Evolutionary conservation across 2,888 invertebrate species (phyloP).

Genomic region (Tetranychus truncatus): DNA sequence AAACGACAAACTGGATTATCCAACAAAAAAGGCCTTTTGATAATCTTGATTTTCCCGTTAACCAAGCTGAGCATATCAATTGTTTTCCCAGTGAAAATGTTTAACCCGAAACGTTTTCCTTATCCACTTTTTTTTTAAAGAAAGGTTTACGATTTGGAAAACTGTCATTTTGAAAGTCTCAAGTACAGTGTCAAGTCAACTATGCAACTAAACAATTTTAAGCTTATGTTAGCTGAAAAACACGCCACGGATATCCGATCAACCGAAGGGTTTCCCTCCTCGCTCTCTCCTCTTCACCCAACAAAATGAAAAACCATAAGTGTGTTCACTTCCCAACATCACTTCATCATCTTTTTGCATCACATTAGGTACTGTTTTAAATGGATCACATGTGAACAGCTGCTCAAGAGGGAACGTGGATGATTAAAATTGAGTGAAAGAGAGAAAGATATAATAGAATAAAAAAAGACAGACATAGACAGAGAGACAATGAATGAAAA

Average conservation of each 20-base stretch:
- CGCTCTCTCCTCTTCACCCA: slow-evolving; percentile 4
- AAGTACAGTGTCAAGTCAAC: too few relatives aligned
- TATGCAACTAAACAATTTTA: too few relatives aligned
- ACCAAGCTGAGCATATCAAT: too few relatives aligned
- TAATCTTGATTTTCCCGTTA: too few relatives aligned
- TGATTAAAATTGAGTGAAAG: too few relatives aligned
- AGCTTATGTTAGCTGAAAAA: slow-evolving; percentile 11
- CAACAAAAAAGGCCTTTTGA: too few relatives aligned
- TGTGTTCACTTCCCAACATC: neutral
- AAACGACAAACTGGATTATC: too few relatives aligned
- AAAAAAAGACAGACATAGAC: neutral
- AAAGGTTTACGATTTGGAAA: too few relatives aligned
- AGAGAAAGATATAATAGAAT: too few relatives aligned
- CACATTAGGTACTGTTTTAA: neutral
- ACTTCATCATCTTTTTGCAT: neutral
- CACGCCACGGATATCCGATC: slow-evolving; percentile 3
- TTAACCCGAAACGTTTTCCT: too few relatives aligned
- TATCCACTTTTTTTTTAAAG: too few relatives aligned
- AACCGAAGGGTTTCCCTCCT: neutral
- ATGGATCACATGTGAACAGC: neutral
- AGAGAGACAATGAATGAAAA: neutral
- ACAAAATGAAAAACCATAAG: slow-evolving; percentile 14
- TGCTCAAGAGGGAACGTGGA: neutral
- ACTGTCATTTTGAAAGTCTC: slow-evolving; percentile 39
- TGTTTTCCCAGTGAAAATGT: too few relatives aligned